Evolutionary conservation across 2,888 invertebrate genomes (phyloP).

Genomic region (Cataglyphis cursor): DNA sequence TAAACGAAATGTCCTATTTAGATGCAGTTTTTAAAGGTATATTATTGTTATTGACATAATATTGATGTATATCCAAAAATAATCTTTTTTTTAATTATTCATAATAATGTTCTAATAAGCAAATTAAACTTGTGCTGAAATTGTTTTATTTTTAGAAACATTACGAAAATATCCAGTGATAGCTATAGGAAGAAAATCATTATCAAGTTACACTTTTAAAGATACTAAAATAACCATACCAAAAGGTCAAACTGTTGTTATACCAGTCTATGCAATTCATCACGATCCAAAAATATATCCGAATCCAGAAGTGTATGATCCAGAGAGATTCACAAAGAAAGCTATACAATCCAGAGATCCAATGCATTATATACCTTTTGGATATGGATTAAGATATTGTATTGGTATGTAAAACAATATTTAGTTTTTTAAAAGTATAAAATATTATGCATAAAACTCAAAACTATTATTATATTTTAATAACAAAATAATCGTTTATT

Average conservation of each 20-base stretch:
- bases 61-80: no score
- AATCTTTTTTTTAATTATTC: no score
- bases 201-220: constrained; percentile 73
- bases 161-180: constrained; percentile 27
- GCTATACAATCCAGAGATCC: no score
- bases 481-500: not conserved
- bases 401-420: constrained; percentile 66
- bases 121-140: no score
- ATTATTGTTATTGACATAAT: not conserved
- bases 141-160: no score
- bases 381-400: constrained; percentile 77
- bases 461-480: no score
- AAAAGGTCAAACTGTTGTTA: constrained; percentile 67
- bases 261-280: constrained; percentile 77
- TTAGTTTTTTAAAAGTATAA: not conserved
- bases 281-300: constrained; percentile 60
- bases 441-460: not conserved
- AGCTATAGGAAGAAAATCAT: constrained; percentile 66
- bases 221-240: constrained; percentile 73
- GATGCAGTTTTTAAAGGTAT: constrained; percentile 84
- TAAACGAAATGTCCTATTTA: constrained; percentile 86
- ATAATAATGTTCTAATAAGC: no score
- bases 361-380: constrained; percentile 68
- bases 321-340: no score
- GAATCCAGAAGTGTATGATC: no score